Evolutionary conservation across 2,888 invertebrate species (phyloP).

Genomic region (Drosophila planitibia): DNA sequence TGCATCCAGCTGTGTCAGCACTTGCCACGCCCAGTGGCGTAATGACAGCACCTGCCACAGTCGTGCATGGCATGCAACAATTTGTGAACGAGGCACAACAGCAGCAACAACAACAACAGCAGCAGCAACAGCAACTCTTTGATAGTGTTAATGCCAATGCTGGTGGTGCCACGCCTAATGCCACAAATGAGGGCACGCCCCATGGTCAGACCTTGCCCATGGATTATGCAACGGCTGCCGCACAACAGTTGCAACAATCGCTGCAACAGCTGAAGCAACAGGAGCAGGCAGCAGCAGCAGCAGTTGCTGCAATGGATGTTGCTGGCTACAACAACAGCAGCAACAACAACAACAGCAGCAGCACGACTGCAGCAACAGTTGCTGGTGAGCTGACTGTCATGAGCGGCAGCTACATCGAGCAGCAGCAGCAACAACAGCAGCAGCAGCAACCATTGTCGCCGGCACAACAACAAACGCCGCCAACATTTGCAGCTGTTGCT

Average conservation of each 20-base stretch:
- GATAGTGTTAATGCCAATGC: slow-evolving; percentile 84
- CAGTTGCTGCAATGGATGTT: slow-evolving; percentile 65
- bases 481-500: slow-evolving; percentile 75
- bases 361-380: slow-evolving; percentile 21
- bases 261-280: slow-evolving; percentile 83
- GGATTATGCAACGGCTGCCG: slow-evolving; percentile 82
- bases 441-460: slow-evolving; percentile 72
- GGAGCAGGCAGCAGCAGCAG: slow-evolving; percentile 57
- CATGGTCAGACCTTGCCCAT: slow-evolving; percentile 85
- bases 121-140: slow-evolving; percentile 86
- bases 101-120: slow-evolving; percentile 57
- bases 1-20: slow-evolving; percentile 58
- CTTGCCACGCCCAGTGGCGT: slow-evolving; percentile 84
- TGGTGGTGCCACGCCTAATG: slow-evolving; percentile 56
- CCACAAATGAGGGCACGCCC: slow-evolving; percentile 61
- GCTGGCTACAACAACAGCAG: slow-evolving; percentile 41
- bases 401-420: slow-evolving; percentile 85
- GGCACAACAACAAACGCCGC: slow-evolving; percentile 63
- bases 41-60: slow-evolving; percentile 85
- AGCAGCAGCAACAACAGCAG: slow-evolving; percentile 20
- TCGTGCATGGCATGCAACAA: slow-evolving; percentile 82
- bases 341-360: slow-evolving; percentile 34
- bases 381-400: slow-evolving; percentile 73
- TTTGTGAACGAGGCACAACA: slow-evolving; percentile 59
- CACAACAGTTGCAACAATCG: slow-evolving; percentile 80